A percentile compares a stretch with the other conserved stretches of the same genome.
Conservation (phyloP, 2,797 vertebrate species). For the Clarias laeviceps region DNA sequence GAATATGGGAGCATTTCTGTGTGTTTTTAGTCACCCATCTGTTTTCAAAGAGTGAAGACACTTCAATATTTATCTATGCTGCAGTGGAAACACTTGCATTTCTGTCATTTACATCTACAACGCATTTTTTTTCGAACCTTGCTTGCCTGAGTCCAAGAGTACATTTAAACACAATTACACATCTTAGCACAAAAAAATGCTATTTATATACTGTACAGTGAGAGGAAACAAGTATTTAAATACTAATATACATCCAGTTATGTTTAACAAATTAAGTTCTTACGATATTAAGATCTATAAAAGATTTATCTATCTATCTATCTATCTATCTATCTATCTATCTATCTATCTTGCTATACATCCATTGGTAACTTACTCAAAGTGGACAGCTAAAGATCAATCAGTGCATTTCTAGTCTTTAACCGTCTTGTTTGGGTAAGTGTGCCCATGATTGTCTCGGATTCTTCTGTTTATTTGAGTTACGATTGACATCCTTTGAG, state of each 20-base stretch:
- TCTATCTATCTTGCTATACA: too few relatives aligned
- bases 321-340: too few relatives aligned
- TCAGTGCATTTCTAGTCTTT: too few relatives aligned
- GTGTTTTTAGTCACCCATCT: not conserved
- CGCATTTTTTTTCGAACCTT: not conserved
- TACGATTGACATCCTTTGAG: too few relatives aligned
- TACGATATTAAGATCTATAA: too few relatives aligned
- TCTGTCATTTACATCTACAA: constrained; percentile 13
- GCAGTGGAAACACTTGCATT: not conserved
- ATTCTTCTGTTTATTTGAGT: too few relatives aligned
- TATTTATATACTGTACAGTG: not conserved
- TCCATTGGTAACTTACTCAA: too few relatives aligned
- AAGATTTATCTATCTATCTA: too few relatives aligned
- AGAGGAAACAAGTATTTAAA: not conserved
- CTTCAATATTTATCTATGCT: not conserved
- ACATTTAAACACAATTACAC: not conserved
- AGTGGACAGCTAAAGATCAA: too few relatives aligned
- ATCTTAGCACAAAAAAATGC: not conserved
- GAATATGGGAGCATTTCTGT: not conserved
- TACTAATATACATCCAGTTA: not conserved
- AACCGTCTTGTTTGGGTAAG: too few relatives aligned
- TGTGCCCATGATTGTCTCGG: too few relatives aligned
- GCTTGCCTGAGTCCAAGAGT: not conserved
- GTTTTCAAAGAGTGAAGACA: not conserved
- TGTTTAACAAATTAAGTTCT: too few relatives aligned